Percentiles rank a stretch among this genome's conserved stretches.
Evolutionary conservation across 2,888 invertebrate species (phyloP).

Genomic region (Cephalotes varians): DNA sequence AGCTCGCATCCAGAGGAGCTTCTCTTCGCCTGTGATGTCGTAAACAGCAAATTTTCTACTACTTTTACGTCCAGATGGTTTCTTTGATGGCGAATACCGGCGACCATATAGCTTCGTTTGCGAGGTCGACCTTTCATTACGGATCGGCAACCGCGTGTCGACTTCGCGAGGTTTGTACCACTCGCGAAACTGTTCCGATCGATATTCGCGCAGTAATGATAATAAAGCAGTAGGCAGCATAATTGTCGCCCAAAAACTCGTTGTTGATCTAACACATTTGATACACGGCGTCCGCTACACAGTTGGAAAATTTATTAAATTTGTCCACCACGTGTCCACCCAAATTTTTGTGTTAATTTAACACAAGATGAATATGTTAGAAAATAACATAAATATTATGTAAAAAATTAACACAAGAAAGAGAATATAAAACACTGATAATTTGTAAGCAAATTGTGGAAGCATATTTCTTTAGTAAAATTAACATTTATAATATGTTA

Average conservation of each 20-base stretch:
- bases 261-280: neutral
- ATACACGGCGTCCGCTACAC: neutral
- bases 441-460: no score
- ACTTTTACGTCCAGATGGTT: slow-evolving; percentile 50
- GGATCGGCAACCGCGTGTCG: neutral
- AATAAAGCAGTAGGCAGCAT: neutral
- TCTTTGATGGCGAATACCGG: slow-evolving; percentile 62
- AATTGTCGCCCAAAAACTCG: neutral
- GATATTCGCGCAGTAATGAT: slow-evolving; percentile 9
- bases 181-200: slow-evolving; percentile 1
- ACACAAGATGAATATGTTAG: no score
- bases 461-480: no score
- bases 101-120: slow-evolving; percentile 23
- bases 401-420: no score
- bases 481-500: no score
- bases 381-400: no score
- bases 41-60: slow-evolving; percentile 64
- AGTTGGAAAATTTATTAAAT: no score
- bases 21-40: slow-evolving; percentile 50
- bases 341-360: no score
- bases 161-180: neutral
- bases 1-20: slow-evolving; percentile 34
- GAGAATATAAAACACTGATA: no score
- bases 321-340: no score
- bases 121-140: slow-evolving; percentile 36